Percentiles rank a stretch among this genome's conserved stretches.
Evolutionary conservation across 2,797 vertebrate genomes (phyloP).

Genomic region (Anabas testudineus): DNA sequence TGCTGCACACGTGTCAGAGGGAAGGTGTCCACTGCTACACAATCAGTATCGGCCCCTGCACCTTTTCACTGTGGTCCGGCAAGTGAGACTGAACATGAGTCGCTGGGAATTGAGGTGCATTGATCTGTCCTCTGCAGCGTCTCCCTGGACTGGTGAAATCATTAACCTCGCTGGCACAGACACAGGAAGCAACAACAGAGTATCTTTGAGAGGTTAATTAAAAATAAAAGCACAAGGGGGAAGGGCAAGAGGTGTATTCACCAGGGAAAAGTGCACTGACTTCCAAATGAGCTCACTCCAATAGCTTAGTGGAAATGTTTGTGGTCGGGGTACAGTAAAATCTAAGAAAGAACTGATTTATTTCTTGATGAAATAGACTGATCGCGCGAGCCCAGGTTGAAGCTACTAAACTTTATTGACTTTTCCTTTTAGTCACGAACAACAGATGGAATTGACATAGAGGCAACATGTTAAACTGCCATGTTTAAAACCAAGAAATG

Average conservation of each 20-base stretch:
- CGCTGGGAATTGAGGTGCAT: constrained; percentile 85
- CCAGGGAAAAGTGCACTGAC: constrained; percentile 79
- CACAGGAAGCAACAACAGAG: constrained; percentile 84
- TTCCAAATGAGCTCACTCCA: constrained; percentile 82
- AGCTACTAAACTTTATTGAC: not conserved
- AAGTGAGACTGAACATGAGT: constrained; percentile 81
- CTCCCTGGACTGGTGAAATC: constrained; percentile 84
- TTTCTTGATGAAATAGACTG: constrained; percentile 21
- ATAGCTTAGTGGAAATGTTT: constrained; percentile 42
- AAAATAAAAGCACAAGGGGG: constrained; percentile 83
- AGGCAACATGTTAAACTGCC: not conserved
- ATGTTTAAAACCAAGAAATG: not conserved
- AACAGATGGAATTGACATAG: not conserved
- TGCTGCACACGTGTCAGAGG: constrained; percentile 34
- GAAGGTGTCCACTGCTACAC: constrained; percentile 42
- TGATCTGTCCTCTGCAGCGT: constrained; percentile 84
- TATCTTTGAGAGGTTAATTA: constrained; percentile 90
- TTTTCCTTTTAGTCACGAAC: not conserved
- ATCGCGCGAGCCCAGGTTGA: constrained; percentile 15
- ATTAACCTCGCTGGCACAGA: constrained; percentile 88
- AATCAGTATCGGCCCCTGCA: constrained; percentile 71
- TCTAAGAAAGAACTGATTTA: constrained; percentile 7
- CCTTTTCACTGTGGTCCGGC: constrained; percentile 80
- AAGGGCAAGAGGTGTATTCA: constrained; percentile 71
- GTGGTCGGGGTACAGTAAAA: constrained; percentile 37